A percentile compares a stretch with the other conserved stretches of the same genome.
Conservation (phyloP, 1,140 invertebrate species). For the Caenorhabditis briggsae region DNA sequence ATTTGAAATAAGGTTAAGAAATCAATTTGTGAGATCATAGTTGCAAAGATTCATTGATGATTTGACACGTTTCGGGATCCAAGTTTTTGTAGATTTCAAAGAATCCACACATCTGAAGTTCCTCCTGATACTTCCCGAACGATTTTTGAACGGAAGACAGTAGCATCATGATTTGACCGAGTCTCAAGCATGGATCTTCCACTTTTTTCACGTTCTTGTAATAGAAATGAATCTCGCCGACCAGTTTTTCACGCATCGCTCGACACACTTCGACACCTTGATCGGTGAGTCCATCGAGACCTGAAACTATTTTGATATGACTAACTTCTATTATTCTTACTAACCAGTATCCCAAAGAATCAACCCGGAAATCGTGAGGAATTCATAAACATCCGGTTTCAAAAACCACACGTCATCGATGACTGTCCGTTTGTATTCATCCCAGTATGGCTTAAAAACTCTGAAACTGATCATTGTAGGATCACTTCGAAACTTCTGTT, state of each 20-base stretch:
- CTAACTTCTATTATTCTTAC: not conserved
- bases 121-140: constrained; percentile 39
- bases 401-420: constrained; percentile 38
- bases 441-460: constrained; percentile 36
- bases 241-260: constrained; percentile 13
- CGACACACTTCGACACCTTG: constrained; percentile 17
- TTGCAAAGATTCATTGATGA: constrained; percentile 23
- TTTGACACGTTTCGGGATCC: constrained; percentile 26
- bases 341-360: constrained; percentile 41
- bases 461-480: not conserved
- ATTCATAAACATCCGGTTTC: constrained; percentile 39
- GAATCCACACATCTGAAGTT: constrained; percentile 47
- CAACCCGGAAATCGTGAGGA: constrained; percentile 14
- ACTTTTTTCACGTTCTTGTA: constrained; percentile 51
- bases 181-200: constrained; percentile 38
- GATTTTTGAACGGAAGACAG: constrained; percentile 28
- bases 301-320: constrained; percentile 14
- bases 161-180: constrained; percentile 42
- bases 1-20: not conserved
- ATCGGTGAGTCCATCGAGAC: constrained; percentile 10
- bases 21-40: not conserved
- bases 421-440: constrained; percentile 36
- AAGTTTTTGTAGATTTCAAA: constrained; percentile 34
- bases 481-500: not conserved
- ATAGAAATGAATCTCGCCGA: constrained; percentile 32